Evolutionary conservation across 2,797 vertebrate species (phyloP), one percentile per base, ranked within the genome.

Genomic region (Thaleichthys pacificus): DNA sequence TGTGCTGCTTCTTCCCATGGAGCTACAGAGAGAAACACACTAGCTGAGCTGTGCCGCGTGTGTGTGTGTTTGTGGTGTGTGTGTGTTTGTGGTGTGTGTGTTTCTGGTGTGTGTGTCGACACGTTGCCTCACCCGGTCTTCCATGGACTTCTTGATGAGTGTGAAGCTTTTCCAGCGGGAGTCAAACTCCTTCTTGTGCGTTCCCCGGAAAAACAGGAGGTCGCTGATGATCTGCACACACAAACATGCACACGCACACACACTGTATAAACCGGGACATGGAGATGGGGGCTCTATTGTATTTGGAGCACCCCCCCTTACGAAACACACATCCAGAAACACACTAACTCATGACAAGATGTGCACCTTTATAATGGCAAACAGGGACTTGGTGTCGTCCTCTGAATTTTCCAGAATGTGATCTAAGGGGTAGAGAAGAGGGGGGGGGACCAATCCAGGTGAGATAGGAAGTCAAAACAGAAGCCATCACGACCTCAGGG

Each of bases 151-250:
- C 88, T 99, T 98, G 83, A 98, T 96, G 35, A 98, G 89, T 66
- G 95, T 96, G 92, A 98, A 98, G 90, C 97, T 99, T 82, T 98
- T 99, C 97, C 97, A 99, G 28, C 96, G 94, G 1, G 96, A 97
- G 82, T 99, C 97, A 90, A 99, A 99, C 85, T 99, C 97, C 72
- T 96, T 95, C 81, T 97, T 98, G 88, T 98, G 96, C 82, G 94
- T 97, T 51, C 97, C 97, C 80, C 94, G 96, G 86, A 98, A 99
- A 70, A 98, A 96, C 87, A 99, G 92, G 86, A 99, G 92, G 82
- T 97, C 96, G 84, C 93, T 94, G 85, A 98, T 95, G 83, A 98
- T 97, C 97, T 98, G 93, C 1, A 32, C 78, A 61, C 66, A n/a
- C 51, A 51, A 54, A 38, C 9, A 22, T 3, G 24, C 54, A 58